These are phyloP conservation scores for Malacoctenus gilli DNA, from an alignment of 2,797 vertebrate species.

Conservation along the genomic window DNA sequence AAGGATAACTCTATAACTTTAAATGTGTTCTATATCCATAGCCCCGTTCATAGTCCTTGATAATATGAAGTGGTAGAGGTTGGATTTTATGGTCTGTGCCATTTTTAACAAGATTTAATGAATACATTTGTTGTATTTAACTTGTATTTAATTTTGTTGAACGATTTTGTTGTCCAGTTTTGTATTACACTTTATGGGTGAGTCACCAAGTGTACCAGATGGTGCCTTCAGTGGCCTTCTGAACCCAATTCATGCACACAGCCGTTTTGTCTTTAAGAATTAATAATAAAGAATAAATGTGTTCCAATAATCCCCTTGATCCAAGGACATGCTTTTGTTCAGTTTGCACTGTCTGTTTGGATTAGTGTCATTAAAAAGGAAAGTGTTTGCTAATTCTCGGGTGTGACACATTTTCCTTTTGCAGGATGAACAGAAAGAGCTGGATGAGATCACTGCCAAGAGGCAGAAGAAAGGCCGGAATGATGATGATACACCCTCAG, in stretches of 20 bases:
- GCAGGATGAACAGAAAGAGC: constrained; percentile 95
- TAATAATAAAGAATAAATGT: not conserved
- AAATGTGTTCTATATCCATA: no score
- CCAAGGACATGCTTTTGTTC: not conserved
- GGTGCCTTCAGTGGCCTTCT: not conserved
- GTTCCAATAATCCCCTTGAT: not conserved
- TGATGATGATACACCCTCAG: constrained; percentile 94
- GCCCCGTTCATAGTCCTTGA: no score
- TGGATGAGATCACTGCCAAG: constrained; percentile 97
- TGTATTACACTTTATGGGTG: not conserved
- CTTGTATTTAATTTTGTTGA: not conserved
- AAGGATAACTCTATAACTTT: no score
- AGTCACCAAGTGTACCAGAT: not conserved
- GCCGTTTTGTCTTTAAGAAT: not conserved
- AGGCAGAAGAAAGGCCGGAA: constrained; percentile 96
- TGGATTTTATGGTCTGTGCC: no score
- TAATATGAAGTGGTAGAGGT: no score
- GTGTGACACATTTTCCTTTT: constrained; percentile 33
- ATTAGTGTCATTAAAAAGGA: not conserved
- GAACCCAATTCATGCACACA: constrained; percentile 1
- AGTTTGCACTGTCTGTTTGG: not conserved
- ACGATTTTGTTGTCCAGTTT: not conserved
- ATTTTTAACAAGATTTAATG: no score
- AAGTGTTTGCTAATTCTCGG: constrained; percentile 6
- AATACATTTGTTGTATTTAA: not conserved